A percentile compares a stretch with the other conserved stretches of the same genome.
These are phyloP conservation scores for Phortica okadai DNA, from an alignment of 2,888 invertebrate species.

Conservation along the genomic window DNA sequence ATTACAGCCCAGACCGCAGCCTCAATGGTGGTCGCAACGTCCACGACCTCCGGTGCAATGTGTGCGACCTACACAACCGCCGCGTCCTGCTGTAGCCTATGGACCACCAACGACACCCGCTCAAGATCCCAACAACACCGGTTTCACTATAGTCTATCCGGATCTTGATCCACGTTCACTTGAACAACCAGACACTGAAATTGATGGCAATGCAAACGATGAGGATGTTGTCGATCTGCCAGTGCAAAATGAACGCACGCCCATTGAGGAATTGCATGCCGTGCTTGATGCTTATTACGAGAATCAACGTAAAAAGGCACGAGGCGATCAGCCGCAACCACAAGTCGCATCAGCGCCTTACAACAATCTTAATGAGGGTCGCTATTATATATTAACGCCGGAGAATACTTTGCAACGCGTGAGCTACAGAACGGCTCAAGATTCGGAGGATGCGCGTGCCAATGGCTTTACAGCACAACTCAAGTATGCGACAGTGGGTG, in stretches of 20 bases:
- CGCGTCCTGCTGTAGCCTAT: slow-evolving; percentile 55
- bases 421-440: slow-evolving; percentile 70
- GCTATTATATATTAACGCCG: slow-evolving; percentile 75
- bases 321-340: not conserved
- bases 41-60: not conserved
- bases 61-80: slow-evolving; percentile 9
- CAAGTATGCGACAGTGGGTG: slow-evolving; percentile 74
- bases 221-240: slow-evolving; percentile 39
- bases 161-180: slow-evolving; percentile 43
- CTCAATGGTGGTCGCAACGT: slow-evolving; percentile 8
- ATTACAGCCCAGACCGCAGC: not conserved
- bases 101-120: slow-evolving; percentile 55
- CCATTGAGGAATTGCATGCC: slow-evolving; percentile 52
- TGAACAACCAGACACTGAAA: not conserved
- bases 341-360: slow-evolving; percentile 30
- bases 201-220: slow-evolving; percentile 17
- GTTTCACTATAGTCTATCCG: slow-evolving; percentile 57
- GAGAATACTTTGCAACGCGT: slow-evolving; percentile 75
- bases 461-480: slow-evolving; percentile 75
- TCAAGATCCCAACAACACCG: slow-evolving; percentile 11
- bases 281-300: slow-evolving; percentile 49
- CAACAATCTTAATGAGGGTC: slow-evolving; percentile 63
- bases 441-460: slow-evolving; percentile 61
- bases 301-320: slow-evolving; percentile 16
- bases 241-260: slow-evolving; percentile 42